Percentiles rank a stretch among this genome's conserved stretches.
These are phyloP conservation scores for Tetramorium bicarinatum DNA, from an alignment of 2,888 invertebrate genomes.

Conservation along the genomic window DNA sequence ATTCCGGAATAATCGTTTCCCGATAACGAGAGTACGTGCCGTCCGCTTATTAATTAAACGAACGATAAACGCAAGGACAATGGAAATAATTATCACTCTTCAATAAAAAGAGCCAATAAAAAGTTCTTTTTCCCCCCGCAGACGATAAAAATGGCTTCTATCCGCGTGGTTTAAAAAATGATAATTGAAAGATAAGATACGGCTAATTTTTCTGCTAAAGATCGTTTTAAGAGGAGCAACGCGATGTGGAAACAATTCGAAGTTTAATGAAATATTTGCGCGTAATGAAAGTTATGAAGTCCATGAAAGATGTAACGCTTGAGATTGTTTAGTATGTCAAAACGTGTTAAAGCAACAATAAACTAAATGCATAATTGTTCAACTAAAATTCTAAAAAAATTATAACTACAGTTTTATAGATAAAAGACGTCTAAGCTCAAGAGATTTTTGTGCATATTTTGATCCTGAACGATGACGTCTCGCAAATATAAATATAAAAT, in stretches of 20 bases:
- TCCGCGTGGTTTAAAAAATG: not conserved
- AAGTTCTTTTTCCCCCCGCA: not conserved
- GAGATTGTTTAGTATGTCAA: not conserved
- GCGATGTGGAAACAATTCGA: not conserved
- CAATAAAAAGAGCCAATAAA: slow-evolving; percentile 16
- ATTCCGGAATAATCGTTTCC: slow-evolving; percentile 70
- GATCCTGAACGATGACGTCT: not conserved
- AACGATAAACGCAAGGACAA: not conserved
- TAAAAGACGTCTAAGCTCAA: not conserved
- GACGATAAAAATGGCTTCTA: not conserved
- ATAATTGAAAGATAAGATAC: slow-evolving; percentile 11
- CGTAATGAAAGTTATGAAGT: not conserved
- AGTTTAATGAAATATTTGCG: not conserved
- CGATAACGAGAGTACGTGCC: slow-evolving; percentile 66
- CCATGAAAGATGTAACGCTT: not conserved
- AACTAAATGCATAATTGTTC: not conserved
- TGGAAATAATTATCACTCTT: slow-evolving; percentile 36
- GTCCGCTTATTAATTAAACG: slow-evolving; percentile 64
- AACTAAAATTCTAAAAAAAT: not conserved
- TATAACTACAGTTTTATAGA: not conserved
- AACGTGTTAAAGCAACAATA: not conserved
- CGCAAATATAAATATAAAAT: not conserved
- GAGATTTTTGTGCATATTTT: not conserved
- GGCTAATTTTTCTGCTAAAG: not conserved
- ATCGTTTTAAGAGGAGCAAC: not conserved